Evolutionary conservation across 2,113 vertebrate genomes (phyloP), one percentile per base, ranked within the genome.

Genomic region (Struthio camelus): DNA sequence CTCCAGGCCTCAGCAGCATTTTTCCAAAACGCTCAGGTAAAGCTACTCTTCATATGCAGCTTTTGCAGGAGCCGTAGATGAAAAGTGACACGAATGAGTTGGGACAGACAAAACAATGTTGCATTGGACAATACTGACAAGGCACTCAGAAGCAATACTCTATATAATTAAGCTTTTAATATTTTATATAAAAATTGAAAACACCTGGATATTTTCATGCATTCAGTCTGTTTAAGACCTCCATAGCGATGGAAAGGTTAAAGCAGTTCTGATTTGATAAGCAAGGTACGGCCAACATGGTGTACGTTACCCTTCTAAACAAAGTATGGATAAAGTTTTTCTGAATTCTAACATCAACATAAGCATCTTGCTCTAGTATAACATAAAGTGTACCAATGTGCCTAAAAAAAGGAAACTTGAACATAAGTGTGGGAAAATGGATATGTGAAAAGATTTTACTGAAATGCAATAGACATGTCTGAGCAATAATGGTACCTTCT

Each of bases 381-480:
- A n/a, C 27, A 6, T 0, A 11, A 48, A 51, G 50, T 14, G 10
- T 65, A 58, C 32, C 27, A 30, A 18, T 1, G 7, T 5, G 20
- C 10, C 38, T 42, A 30, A 14, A 42, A 42, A 7, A 73, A 40
- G 36, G 54, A 59, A 58, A 44, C 20, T 27, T 51, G 44, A 7
- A 69, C 1, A 0, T 1, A 2, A 9, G 17, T 14, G 13, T n/a
- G n/a, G n/a, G n/a, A 16, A 8, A 50, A 46, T 20, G 51, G 10
- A 4, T 25, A n/a, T 15, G 15, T 69, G 4, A 40, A 73, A 51
- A 38, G 15, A 18, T 17, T 46, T 36, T 79, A 27, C 14, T n/a
- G 42, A 44, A 28, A 36, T 69, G 53, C 56, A 25, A 46, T 14
- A 56, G 53, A 32, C 9, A 6, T 2, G 0, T 24, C 53, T 48